Base-by-base conservation (phyloP, 2,797 vertebrate genomes). In the Danio albolineatus region DNA sequence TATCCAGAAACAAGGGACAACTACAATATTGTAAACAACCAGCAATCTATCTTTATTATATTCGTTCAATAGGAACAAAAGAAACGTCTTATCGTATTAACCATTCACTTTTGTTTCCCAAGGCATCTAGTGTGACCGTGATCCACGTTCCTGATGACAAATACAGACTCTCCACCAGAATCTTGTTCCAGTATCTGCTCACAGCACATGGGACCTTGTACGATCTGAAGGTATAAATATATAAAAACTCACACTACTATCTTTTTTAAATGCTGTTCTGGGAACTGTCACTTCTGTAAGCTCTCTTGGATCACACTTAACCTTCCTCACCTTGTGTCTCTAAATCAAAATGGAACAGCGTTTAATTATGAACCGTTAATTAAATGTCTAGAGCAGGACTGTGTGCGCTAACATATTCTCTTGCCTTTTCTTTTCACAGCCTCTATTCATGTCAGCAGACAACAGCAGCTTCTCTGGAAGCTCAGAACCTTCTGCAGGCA, bases 391-490 rank as follows among this genome's bases (percentile, higher is more conserved):
- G n/a, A 59, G 48, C 5, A 6, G 7, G 49, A 64, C 43, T 56
- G 39, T 56, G 38, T 16, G 70, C 28, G n/a, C 28, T 13, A 72
- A n/a, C 17, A 66, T 19, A 13, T 7, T 28, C 7, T 46, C 1
- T n/a, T n/a, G n/a, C n/a, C n/a, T 16, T 65, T 17, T 77, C 48
- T 85, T 88, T 81, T 86, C 89, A 65, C 88, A 99, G 98, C 95
- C 97, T 81, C 95, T 99, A 79, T 99, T 96, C 91, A 98, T 99
- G 97, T 98, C 98, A 67, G 94, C 97, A 70, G 96, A 93, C 8
- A 92, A 82, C 4, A 78, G 73, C 10, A 86, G 6, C 36, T 70
- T 0, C 1, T 66, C 81, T 36, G 79, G 53, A 21, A 14, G 14
- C 67, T 49, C 53, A 17, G 82, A 85, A 6, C 14, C 80, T 0